Evolutionary conservation across 2,888 invertebrate species (phyloP), one percentile per base, ranked within the genome.

Genomic region (Ashinkailepas kermadecensis): DNA sequence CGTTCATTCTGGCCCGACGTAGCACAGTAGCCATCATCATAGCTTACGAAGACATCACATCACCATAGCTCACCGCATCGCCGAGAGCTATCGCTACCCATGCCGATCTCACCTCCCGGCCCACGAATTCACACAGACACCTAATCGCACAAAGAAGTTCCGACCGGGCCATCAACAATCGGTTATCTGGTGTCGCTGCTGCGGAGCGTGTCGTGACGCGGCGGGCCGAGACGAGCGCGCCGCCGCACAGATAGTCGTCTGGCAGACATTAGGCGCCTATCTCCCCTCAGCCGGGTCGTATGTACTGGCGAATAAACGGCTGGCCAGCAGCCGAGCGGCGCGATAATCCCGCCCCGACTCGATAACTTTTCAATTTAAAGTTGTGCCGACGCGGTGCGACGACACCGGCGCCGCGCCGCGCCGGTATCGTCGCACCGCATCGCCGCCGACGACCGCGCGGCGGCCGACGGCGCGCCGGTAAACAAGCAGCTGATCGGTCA

Each of bases 321-420:
- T 15, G 54, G 12, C 74, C 18, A 39, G 2, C 39, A 39, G 39
- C 39, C 39, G 39, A 39, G 39, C 39, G 21, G 39, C 6, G 54
- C 54, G 74, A 74, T 74, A 74, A 74, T 74, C 74, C 74, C 74
- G 54, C 39, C 54, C 54, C 6, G 18, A 54, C 74, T 11, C 54
- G 74, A 74, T 74, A 74, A 74, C 54, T 54, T 74, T 74, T 74
- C 74, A 74, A 74, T 74, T 74, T 74, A 74, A 74, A 74, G 39
- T 74, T 74, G 74, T 13, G 12, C 12, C 59, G 59, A 59, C 15
- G 59, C 74, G 54, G 67, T 8, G 67, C 25, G 12, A 25, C 13
- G 67, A 25, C 67, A 25, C 25, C 67, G 15, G 62, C 62, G 10
- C n/a, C 0, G 12, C 25, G 67, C 11, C 67, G 7, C 67, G n/a